Evolutionary conservation across 2,888 invertebrate genomes (phyloP).

Genomic region (Chymomyza procnemis): DNA sequence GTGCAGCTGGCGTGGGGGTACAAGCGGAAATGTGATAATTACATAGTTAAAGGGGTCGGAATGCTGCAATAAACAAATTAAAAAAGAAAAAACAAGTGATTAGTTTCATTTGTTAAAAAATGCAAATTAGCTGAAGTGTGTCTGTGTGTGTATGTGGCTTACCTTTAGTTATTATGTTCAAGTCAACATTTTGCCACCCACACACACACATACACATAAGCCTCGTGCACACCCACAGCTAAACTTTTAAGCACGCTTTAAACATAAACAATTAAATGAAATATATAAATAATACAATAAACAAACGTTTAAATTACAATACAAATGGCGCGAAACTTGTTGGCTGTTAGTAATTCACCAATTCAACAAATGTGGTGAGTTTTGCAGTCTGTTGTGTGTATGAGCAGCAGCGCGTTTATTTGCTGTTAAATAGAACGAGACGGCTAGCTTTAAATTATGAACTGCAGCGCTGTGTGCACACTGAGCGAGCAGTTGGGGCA

Average conservation of each 20-base stretch:
- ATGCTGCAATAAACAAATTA: too few relatives aligned
- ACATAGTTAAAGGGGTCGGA: background rate
- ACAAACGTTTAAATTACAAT: background rate
- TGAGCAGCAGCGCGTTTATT: too few relatives aligned
- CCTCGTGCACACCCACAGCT: background rate
- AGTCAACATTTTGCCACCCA: background rate
- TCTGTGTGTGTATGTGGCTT: background rate
- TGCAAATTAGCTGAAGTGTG: background rate
- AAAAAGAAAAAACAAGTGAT: background rate
- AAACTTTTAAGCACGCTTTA: background rate
- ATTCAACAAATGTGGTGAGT: background rate
- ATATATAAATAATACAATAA: background rate
- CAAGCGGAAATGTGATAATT: constrained; percentile 56
- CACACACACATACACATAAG: background rate
- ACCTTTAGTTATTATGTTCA: background rate
- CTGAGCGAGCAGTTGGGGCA: too few relatives aligned
- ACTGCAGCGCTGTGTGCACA: too few relatives aligned
- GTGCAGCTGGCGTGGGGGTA: background rate
- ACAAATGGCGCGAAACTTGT: background rate
- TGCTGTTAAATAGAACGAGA: background rate
- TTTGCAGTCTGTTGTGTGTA: too few relatives aligned
- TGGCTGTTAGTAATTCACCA: background rate
- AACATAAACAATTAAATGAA: background rate
- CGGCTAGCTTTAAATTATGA: too few relatives aligned
- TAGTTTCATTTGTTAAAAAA: background rate